Conservation (phyloP, 2,113 vertebrate genomes). For the Centropristis striata region DNA sequence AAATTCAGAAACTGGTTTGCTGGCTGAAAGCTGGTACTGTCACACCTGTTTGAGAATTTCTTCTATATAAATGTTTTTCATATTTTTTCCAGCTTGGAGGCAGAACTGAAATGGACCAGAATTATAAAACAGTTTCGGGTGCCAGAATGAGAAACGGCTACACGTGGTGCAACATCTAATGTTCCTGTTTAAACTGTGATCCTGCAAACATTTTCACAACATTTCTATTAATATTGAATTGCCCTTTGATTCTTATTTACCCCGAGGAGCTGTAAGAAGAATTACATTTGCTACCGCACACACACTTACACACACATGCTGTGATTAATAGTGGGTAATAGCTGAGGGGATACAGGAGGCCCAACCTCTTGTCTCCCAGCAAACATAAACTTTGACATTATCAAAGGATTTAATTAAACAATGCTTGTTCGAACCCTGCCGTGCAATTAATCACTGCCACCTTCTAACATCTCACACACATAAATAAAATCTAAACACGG, state of each 20-base stretch:
- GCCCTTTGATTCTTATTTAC: slow-evolving; percentile 49
- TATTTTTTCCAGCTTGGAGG: background rate
- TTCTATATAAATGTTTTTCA: background rate
- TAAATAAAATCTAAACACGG: slow-evolving; percentile 29
- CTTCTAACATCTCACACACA: slow-evolving; percentile 4
- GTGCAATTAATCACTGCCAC: slow-evolving; percentile 76
- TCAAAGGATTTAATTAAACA: slow-evolving; percentile 75
- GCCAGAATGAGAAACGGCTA: slow-evolving; percentile 16
- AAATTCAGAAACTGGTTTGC: background rate
- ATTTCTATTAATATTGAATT: slow-evolving; percentile 27
- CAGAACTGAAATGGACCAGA: background rate
- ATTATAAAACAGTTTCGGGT: slow-evolving; percentile 23
- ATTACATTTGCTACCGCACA: slow-evolving; percentile 11
- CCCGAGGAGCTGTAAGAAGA: slow-evolving; percentile 31
- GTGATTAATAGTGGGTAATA: slow-evolving; percentile 55
- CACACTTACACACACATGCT: slow-evolving; percentile 8
- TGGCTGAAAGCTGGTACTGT: background rate
- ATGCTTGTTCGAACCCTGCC: slow-evolving; percentile 59
- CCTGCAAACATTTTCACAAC: slow-evolving; percentile 3
- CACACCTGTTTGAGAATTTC: background rate
- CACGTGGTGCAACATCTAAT: slow-evolving; percentile 4
- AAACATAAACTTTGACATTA: slow-evolving; percentile 72
- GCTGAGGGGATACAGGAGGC: slow-evolving; percentile 39
- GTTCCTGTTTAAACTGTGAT: background rate
- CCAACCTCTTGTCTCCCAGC: slow-evolving; percentile 54